Base-by-base conservation (phyloP, 2,113 vertebrate genomes). In the Cavia aperea region DNA sequence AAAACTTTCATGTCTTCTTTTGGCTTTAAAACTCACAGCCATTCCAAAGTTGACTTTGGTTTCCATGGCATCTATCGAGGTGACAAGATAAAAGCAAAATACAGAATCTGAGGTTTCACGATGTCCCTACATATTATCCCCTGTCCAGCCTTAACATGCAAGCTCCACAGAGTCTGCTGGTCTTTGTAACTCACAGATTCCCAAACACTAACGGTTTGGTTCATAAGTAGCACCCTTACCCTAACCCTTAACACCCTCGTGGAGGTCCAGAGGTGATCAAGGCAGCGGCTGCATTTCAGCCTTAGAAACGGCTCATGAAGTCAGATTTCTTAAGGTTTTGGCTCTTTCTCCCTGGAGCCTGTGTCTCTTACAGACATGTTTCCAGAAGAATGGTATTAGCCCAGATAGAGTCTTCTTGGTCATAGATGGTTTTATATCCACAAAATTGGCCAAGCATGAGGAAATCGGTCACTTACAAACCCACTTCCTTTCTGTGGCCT, bases 1-100 rank as follows among this genome's bases (percentile, higher is more conserved):
- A 60, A 62, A 90, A 85, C 1, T 51, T 73, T 75, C 29, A n/a
- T 33, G 58, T 92, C 88, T 85, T 23, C 23, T 83, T 60, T 8
- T 29, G 72, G 66, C 49, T 95, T 87, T 90, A 94, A 95, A 93
- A 77, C 65, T 87, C 87, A 88, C 29, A 96, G 56, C 15, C 89
- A 51, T 94, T 82, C 56, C 24, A 56, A 33, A 88, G 39, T 93
- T 93, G 79, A 15, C 54, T 73, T 93, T 62, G 75, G 2, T 91
- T 92, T 90, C 85, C 54, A 54, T 81, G 65, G 39, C 72, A 33
- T 94, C 63, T 92, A 31, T 85, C 63, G 77, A 91, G 82, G 63
- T 72, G 21, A 89, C 54, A 19, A 68, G 77, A 85, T 60, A 79
- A 95, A 84, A 93, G n/a, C 24, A 85, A 86, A 79, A 81, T 58